Evolutionary conservation across 1,140 invertebrate genomes (phyloP).

Genomic region (Halesus radiatus): DNA sequence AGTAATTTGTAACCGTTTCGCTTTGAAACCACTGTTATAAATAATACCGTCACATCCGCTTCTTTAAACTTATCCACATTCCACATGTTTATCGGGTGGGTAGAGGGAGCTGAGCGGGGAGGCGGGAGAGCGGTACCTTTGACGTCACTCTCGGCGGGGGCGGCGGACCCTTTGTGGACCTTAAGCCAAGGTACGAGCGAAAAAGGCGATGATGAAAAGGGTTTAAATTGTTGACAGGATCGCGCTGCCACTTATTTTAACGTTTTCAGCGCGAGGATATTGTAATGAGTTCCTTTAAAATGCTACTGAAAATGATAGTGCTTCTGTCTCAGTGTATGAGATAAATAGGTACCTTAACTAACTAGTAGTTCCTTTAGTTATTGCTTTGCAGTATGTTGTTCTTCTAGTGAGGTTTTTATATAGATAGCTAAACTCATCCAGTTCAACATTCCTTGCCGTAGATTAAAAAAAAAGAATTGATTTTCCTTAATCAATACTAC

Average conservation of each 20-base stretch:
- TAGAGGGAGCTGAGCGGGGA: not conserved
- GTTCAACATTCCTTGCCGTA: too few relatives aligned
- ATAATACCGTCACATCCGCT: not conserved
- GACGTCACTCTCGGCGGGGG: conserved; percentile 1
- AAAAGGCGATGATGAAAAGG: conserved; percentile 2
- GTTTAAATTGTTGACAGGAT: conserved; percentile 5
- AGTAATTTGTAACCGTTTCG: not conserved
- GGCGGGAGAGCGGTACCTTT: not conserved
- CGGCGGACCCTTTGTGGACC: not conserved
- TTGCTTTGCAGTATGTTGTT: too few relatives aligned
- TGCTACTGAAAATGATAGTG: too few relatives aligned
- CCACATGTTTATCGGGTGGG: not conserved
- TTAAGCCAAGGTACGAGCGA: not conserved
- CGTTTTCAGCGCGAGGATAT: too few relatives aligned
- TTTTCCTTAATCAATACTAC: too few relatives aligned
- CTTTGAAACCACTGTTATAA: not conserved
- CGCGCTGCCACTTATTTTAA: not conserved
- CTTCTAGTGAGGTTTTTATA: too few relatives aligned
- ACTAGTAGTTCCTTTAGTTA: too few relatives aligned
- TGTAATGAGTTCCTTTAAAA: too few relatives aligned
- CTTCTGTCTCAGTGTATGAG: too few relatives aligned
- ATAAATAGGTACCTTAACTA: too few relatives aligned
- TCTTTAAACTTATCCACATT: conserved; percentile 16
- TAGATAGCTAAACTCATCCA: too few relatives aligned
- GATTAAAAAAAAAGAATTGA: too few relatives aligned